Conservation (phyloP, 2,113 vertebrate species). For the Egretta garzetta region DNA sequence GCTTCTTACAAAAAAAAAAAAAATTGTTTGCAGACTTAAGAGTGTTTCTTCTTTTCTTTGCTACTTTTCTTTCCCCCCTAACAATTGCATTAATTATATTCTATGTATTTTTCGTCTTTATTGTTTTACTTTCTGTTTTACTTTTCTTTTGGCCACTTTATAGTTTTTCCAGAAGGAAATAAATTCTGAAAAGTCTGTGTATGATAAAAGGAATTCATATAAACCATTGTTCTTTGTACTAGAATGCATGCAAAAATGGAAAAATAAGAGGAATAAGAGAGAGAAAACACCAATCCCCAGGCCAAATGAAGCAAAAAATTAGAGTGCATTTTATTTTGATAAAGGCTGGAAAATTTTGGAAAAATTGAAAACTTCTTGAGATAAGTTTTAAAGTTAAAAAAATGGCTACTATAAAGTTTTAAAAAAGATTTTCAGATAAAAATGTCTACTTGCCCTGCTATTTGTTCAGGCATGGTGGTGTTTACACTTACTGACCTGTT, state of each 20-base stretch:
- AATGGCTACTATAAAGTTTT: background rate
- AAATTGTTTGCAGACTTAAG: background rate
- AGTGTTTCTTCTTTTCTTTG: background rate
- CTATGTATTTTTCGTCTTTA: background rate
- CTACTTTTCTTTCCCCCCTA: background rate
- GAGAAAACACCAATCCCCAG: background rate
- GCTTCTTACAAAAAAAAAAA: background rate
- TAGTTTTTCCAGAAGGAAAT: background rate
- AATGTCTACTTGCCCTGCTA: background rate
- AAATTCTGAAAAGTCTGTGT: background rate
- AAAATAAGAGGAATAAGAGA: background rate
- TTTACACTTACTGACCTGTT: background rate
- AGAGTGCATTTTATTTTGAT: background rate
- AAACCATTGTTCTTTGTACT: background rate
- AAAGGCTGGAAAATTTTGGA: background rate
- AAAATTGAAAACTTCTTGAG: background rate
- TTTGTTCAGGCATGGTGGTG: background rate
- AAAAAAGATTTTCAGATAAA: background rate
- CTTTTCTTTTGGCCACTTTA: background rate
- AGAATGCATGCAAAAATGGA: background rate
- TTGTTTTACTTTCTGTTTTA: background rate
- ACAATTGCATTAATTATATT: background rate
- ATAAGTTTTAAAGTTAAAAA: background rate
- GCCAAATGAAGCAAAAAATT: background rate
- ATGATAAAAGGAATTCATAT: background rate